Evolutionary conservation across 1,140 invertebrate species (phyloP), one percentile per base, ranked within the genome.

Genomic region (Pseudomyrmex gracilis): DNA sequence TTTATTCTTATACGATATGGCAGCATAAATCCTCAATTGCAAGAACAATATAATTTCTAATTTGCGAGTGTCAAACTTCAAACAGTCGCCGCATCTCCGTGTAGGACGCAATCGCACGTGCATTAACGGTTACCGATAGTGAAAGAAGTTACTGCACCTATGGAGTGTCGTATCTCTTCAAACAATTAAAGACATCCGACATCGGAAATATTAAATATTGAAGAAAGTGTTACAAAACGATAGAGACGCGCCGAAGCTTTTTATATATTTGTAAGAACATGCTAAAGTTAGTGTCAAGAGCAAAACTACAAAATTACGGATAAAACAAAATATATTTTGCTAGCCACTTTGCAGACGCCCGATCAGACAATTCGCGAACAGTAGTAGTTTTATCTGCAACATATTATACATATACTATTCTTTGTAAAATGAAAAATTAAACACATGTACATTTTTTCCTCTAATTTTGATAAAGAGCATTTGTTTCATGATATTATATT

Each of bases 211-310:
- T 13, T n/a, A 15, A 13, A n/a, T 57, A n/a, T 57, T n/a, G 5
- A 15, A n/a, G 15, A n/a, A n/a, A 2, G 15, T 49, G 84, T 77
- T 85, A 93, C 85, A 89, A 87, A 60, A 84, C 74, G 86, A 73
- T 90, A 90, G 77, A 91, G 87, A 91, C 88, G 90, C 92, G 88
- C 85, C 87, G 89, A 93, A 93, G 91, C 93, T 92, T 93, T 93
- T 93, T 92, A 94, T n/a, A n/a, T n/a, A n/a, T 94, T 94, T 93
- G 93, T 93, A 92, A 90, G 91, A 91, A 93, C 92, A 93, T 90
- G 93, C 83, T 70, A 89, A 93, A 94, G 94, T 94, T 94, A 94
- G 93, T 92, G 88, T 86, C 83, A 83, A 89, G 90, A 82, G 80
- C 76, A 76, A n/a, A n/a, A 84, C 82, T 49, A 77, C 73, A 70